Evolutionary conservation across 2,797 vertebrate species (phyloP).

Genomic region (Smutsia temminckii): DNA sequence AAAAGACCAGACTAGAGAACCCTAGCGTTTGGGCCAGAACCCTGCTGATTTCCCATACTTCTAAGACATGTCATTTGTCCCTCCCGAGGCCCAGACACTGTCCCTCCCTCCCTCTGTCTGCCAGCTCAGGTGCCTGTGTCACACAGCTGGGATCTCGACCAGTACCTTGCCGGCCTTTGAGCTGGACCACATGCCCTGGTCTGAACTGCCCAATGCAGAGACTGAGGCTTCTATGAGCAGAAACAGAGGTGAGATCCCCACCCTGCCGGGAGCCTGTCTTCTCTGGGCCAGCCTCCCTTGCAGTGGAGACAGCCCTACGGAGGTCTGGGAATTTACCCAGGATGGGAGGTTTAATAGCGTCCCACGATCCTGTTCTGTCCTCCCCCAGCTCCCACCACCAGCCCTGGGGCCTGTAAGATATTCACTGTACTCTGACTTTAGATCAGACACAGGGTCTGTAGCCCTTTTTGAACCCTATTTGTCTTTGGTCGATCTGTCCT

Average conservation of each 20-base stretch:
- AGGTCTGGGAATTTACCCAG: slow-evolving; percentile 36
- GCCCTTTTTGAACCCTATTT: neutral
- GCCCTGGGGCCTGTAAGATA: neutral
- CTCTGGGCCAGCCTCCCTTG: neutral
- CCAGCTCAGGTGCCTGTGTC: neutral
- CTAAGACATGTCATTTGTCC: neutral
- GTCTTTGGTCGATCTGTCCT: neutral
- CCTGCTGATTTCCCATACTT: neutral
- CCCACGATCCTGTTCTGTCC: neutral
- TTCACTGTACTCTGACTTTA: neutral
- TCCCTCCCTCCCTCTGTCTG: neutral
- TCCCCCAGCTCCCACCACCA: neutral
- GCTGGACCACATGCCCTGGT: neutral
- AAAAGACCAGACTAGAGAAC: neutral
- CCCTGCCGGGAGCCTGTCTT: neutral
- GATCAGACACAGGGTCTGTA: neutral
- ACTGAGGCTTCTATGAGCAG: neutral
- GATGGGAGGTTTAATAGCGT: slow-evolving; percentile 47
- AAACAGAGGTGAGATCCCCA: neutral
- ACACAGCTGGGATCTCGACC: neutral
- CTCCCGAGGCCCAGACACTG: neutral
- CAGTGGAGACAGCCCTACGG: slow-evolving; percentile 22
- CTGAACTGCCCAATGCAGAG: neutral
- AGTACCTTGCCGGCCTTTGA: neutral
- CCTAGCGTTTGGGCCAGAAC: neutral